phyloP scores from a whole-genome alignment of 2,113 vertebrate species.

The Pelecanus crispus region DNA sequence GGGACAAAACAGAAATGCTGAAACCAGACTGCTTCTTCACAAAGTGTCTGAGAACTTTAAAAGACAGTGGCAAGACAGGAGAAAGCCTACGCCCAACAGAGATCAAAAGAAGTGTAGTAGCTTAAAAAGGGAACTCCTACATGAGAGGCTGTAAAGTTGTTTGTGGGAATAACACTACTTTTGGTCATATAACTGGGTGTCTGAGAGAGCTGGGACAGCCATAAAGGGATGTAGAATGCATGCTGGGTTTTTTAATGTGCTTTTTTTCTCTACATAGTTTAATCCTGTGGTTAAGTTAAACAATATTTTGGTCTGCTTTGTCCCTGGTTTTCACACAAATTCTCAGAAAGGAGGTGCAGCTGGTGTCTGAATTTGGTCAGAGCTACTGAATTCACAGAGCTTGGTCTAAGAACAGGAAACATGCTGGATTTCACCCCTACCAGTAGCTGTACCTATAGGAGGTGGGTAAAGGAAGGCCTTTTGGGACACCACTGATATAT shows the following conservation, averaged over 20 bases:
- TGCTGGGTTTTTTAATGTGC: background rate
- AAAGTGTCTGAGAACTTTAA: background rate
- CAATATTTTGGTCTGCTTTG: background rate
- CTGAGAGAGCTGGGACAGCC: background rate
- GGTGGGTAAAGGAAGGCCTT: background rate
- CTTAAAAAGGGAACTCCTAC: background rate
- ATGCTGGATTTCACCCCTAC: background rate
- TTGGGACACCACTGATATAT: background rate
- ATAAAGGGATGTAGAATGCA: background rate
- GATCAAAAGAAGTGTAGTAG: slow-evolving; percentile 25
- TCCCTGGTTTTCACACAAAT: background rate
- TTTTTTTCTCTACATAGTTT: background rate
- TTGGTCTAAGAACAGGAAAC: background rate
- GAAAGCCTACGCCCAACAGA: background rate
- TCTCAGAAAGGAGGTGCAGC: background rate
- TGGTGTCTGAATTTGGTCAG: background rate
- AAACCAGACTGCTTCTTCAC: background rate
- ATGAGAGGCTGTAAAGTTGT: background rate
- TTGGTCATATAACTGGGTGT: background rate
- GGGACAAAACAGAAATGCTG: background rate
- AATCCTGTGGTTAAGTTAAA: slow-evolving; percentile 17
- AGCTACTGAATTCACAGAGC: background rate
- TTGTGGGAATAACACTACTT: background rate
- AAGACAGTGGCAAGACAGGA: background rate
- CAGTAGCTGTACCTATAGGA: background rate